Base-by-base conservation (phyloP, 2,113 vertebrate species). In the Murina feae region DNA sequence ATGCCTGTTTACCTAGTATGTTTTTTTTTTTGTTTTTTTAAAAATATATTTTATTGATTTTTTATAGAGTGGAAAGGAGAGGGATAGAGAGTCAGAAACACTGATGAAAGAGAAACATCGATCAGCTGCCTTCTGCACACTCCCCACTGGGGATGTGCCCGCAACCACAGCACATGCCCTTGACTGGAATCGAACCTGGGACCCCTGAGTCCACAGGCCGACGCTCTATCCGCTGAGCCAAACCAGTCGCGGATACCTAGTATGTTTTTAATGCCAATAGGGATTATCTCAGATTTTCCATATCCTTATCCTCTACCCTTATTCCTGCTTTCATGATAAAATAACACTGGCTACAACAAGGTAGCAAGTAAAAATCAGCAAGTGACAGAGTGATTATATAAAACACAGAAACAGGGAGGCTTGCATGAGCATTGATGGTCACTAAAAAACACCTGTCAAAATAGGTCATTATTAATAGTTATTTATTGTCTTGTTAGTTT, bases 401-500 rank as follows among this genome's bases (percentile, higher is more conserved):
- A 96, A 95, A 92, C 75, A 95, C 53, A 83, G 90, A 78, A 93
- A 44, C 74, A 96, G 17, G 88, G 83, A 92, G 44, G 69, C 83
- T 96, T 93, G 81, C 93, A 76, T 87, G 32, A 91, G 20, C 65
- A 60, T 68, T 58, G 74, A 90, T 81, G 39, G 68, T 86, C 44
- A 91, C 63, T 78, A 58, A 76, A 74, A 96, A 97, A 89, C n/a
- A 72, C 12, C 42, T 51, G 80, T 95, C 87, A 93, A 82, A 96
- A 87, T 75, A 93, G 74, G 74, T 89, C 93, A 89, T 90, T 90
- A 92, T 95, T 92, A 95, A 72, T 90, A 86, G 60, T 87, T 94
- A 91, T 86, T 96, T 95, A 93, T 93, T 93, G 76, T 84, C 71
- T 96, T 93, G 92, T 89, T 95, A 90, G 86, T 94, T 93, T 92